A percentile compares a stretch with the other conserved stretches of the same genome.
Conservation (phyloP, 2,888 invertebrate genomes). For the Calliopum simillimum region DNA sequence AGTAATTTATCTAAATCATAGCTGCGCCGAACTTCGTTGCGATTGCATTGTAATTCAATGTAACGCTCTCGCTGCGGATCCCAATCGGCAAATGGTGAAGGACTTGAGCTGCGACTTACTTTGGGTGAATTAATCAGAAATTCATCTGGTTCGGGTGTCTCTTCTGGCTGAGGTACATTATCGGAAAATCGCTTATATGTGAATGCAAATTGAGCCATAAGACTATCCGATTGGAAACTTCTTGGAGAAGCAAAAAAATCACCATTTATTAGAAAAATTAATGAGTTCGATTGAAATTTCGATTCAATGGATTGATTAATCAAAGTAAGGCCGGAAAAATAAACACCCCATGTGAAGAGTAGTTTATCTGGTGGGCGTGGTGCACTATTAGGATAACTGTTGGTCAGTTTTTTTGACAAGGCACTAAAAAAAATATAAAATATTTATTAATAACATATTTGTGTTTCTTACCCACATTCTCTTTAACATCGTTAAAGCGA, state of each 20-base stretch:
- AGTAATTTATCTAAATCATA: constrained; percentile 80
- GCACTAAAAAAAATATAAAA: constrained; percentile 39
- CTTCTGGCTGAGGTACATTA: constrained; percentile 44
- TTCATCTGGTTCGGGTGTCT: constrained; percentile 43
- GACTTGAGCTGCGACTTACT: constrained; percentile 60
- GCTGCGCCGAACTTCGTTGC: constrained; percentile 77
- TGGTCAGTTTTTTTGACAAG: constrained; percentile 46
- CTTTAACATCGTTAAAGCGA: too few species aligned
- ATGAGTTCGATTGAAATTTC: constrained; percentile 67
- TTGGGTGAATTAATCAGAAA: constrained; percentile 60
- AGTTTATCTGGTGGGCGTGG: constrained; percentile 69
- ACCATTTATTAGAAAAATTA: constrained; percentile 89
- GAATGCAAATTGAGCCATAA: constrained; percentile 54
- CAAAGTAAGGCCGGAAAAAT: constrained; percentile 85
- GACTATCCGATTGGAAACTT: constrained; percentile 55
- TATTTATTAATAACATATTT: too few species aligned
- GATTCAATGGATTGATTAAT: constrained; percentile 49
- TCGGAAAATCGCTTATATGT: constrained; percentile 55
- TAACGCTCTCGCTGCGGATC: constrained; percentile 52
- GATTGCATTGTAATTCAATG: constrained; percentile 67
- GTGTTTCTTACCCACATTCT: too few species aligned
- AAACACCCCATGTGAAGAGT: constrained; percentile 85
- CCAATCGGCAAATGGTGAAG: constrained; percentile 44
- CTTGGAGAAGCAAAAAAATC: constrained; percentile 82
- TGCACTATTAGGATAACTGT: constrained; percentile 42